Evolutionary conservation across 1,140 invertebrate species (phyloP).

Genomic region (Zaprionus ghesquierei): DNA sequence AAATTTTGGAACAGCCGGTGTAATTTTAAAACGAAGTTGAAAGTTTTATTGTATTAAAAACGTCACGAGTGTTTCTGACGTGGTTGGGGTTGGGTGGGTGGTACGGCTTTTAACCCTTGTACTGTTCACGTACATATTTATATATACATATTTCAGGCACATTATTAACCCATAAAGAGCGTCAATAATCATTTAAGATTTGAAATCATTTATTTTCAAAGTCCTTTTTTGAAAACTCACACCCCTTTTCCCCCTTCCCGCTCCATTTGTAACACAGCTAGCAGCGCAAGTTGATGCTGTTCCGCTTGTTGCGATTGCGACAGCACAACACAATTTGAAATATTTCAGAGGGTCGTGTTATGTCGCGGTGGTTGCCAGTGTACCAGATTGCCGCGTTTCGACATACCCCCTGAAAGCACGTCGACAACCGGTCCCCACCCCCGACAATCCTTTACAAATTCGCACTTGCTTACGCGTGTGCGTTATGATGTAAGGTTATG

Average conservation of each 20-base stretch:
- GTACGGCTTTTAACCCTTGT: constrained; percentile 75
- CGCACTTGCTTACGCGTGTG: neutral
- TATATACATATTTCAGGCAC: constrained; percentile 61
- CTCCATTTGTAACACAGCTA: too few relatives aligned
- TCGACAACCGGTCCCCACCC: neutral
- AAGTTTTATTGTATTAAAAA: constrained; percentile 71
- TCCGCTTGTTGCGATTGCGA: constrained; percentile 6
- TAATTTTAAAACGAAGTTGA: constrained; percentile 75
- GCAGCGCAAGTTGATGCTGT: constrained; percentile 1
- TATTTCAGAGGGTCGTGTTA: neutral
- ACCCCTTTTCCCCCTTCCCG: neutral
- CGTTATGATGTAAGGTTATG: neutral
- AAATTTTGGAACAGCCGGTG: constrained; percentile 73
- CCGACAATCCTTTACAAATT: neutral
- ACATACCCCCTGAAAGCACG: neutral
- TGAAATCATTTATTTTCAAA: constrained; percentile 71
- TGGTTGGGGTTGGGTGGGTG: constrained; percentile 53
- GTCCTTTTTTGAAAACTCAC: constrained; percentile 21
- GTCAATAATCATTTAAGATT: constrained; percentile 80
- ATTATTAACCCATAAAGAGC: constrained; percentile 81
- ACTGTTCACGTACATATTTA: constrained; percentile 38
- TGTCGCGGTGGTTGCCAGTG: neutral
- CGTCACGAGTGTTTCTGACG: constrained; percentile 66
- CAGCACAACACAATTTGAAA: constrained; percentile 21
- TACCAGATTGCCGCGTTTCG: neutral